These are phyloP conservation scores for Leptodactylus fuscus DNA, from an alignment of 2,113 vertebrate genomes.

Conservation along the genomic window DNA sequence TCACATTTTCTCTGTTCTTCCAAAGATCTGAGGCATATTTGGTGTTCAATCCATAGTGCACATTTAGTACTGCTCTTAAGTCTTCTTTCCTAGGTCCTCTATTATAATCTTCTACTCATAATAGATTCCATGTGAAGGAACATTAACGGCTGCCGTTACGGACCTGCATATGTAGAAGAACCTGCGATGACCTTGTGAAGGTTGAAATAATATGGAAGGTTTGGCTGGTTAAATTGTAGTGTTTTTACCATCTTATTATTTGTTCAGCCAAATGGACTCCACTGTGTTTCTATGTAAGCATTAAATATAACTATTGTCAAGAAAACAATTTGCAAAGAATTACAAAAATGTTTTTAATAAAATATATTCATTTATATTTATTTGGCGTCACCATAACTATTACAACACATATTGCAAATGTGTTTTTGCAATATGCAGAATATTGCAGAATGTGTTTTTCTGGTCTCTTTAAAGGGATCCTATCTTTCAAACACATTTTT, in stretches of 20 bases:
- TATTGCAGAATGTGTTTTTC: too few species aligned
- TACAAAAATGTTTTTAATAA: too few species aligned
- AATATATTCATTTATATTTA: too few species aligned
- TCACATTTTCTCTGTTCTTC: slow-evolving; percentile 38
- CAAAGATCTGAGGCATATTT: slow-evolving; percentile 47
- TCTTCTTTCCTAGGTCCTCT: slow-evolving; percentile 30
- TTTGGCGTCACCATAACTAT: too few species aligned
- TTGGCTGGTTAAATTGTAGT: background rate
- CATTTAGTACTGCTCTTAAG: slow-evolving; percentile 35
- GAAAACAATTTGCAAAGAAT: too few species aligned
- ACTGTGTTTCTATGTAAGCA: background rate
- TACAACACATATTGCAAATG: too few species aligned
- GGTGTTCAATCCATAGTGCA: slow-evolving; percentile 28
- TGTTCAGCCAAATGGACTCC: too few species aligned
- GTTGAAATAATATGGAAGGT: background rate
- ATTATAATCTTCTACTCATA: slow-evolving; percentile 31
- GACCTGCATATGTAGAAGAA: background rate
- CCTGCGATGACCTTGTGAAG: slow-evolving; percentile 31
- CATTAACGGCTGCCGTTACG: too few species aligned
- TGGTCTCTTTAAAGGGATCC: too few species aligned
- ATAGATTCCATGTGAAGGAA: slow-evolving; percentile 45
- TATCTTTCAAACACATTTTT: too few species aligned
- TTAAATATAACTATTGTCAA: too few species aligned
- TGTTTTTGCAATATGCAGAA: too few species aligned
- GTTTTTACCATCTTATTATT: background rate